Evolutionary conservation across 64 coral and sea anemone genomes (phyloP).

Genomic region (Pocillopora verrucosa): DNA sequence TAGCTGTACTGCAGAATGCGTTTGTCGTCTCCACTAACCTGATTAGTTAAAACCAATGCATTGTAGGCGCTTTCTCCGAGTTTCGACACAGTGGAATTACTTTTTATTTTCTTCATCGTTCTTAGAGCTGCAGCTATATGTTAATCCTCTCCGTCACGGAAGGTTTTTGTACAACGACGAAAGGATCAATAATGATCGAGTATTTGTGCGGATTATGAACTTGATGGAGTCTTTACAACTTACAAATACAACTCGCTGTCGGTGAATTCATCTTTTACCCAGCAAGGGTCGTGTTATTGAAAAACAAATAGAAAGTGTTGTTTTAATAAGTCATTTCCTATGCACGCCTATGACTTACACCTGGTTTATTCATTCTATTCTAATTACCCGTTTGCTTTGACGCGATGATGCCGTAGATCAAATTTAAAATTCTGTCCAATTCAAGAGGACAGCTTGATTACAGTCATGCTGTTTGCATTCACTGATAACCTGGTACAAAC

Average conservation of each 20-base stretch:
- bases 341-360: background rate
- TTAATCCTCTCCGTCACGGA: background rate
- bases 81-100: background rate
- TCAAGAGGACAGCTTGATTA: background rate
- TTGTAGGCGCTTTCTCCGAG: constrained; percentile 41
- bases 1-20: constrained; percentile 19
- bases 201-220: no score
- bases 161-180: background rate
- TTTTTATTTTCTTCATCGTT: background rate
- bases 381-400: constrained; percentile 28
- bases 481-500: background rate
- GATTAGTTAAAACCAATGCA: constrained; percentile 18
- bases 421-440: background rate
- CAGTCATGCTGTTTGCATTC: background rate
- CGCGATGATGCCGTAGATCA: background rate
- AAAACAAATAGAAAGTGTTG: background rate
- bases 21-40: constrained; percentile 16
- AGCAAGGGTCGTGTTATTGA: background rate
- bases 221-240: background rate
- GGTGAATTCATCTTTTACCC: background rate
- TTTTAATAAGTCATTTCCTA: constrained; percentile 9
- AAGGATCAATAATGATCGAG: no score
- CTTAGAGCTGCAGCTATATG: background rate
- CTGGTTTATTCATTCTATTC: constrained; percentile 8
- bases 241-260: background rate